phyloP scores from a whole-genome alignment of 2,797 vertebrate genomes.

The Nothura maculosa region DNA sequence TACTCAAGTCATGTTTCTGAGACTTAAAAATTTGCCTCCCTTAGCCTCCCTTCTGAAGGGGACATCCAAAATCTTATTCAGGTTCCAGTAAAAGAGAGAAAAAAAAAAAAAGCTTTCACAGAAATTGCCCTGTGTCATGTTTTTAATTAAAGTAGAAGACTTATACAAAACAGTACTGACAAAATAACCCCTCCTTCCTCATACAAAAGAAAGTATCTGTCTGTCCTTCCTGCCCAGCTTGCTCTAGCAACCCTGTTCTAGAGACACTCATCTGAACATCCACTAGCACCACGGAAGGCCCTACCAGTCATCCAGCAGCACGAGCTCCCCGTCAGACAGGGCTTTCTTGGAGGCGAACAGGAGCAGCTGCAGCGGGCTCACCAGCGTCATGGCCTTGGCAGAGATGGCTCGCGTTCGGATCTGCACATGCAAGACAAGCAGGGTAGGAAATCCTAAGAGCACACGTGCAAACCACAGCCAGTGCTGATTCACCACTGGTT shows the following conservation, averaged over 20 bases:
- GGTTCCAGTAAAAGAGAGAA: not conserved
- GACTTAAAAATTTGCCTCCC: not conserved
- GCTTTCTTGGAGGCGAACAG: constrained; percentile 95
- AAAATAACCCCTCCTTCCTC: not conserved
- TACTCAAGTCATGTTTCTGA: not conserved
- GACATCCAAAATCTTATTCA: not conserved
- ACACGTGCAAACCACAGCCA: accelerated
- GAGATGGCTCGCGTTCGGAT: constrained; percentile 91
- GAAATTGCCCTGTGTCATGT: not conserved
- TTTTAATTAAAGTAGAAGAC: not conserved
- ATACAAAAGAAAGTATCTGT: not conserved
- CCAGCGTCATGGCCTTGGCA: constrained; percentile 96
- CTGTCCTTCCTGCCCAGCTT: accelerated
- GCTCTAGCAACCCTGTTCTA: not conserved
- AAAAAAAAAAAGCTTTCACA: not conserved
- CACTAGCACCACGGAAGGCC: constrained; percentile 13
- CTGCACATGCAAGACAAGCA: constrained; percentile 66
- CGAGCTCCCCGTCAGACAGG: constrained; percentile 86
- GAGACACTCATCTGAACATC: not conserved
- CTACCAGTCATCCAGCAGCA: constrained; percentile 90
- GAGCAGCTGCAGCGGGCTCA: constrained; percentile 93
- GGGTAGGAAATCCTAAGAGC: not conserved
- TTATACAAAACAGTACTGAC: not conserved
- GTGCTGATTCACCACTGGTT: not conserved
- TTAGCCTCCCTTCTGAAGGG: not conserved